phyloP scores from a whole-genome alignment of 2,888 invertebrate species.

The Phlogophora meticulosa region DNA sequence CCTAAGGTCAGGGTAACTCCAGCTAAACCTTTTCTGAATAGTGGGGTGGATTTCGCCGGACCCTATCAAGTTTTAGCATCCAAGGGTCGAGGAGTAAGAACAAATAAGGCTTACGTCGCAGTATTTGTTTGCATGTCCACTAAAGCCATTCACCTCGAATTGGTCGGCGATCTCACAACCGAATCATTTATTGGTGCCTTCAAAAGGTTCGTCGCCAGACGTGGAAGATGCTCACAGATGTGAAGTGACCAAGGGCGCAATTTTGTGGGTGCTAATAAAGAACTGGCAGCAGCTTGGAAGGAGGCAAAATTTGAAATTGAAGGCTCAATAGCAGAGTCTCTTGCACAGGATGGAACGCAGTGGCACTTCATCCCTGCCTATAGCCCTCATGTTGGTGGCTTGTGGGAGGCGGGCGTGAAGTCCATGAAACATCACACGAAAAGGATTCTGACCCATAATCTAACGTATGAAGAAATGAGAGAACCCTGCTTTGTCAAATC shows the following conservation, averaged over 20 bases:
- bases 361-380: constrained; percentile 26
- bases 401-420: constrained; percentile 20
- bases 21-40: constrained; percentile 9
- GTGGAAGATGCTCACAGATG: constrained; percentile 25
- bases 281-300: constrained; percentile 2
- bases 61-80: constrained; percentile 10
- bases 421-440: constrained; percentile 4
- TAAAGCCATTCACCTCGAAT: constrained; percentile 17
- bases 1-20: constrained; percentile 23
- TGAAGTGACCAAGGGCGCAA: constrained; percentile 26
- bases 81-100: constrained; percentile 18
- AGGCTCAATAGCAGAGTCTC: constrained; percentile 9
- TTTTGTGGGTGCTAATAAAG: constrained; percentile 24
- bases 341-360: constrained; percentile 23
- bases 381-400: constrained; percentile 23
- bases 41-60: constrained; percentile 25
- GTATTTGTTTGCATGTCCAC: constrained; percentile 26
- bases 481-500: neutral
- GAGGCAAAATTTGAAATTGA: constrained; percentile 12
- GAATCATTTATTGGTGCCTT: constrained; percentile 25
- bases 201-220: constrained; percentile 21
- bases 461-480: constrained; percentile 1
- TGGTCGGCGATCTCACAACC: constrained; percentile 24
- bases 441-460: neutral
- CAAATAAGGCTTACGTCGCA: constrained; percentile 16